A percentile compares a stretch with the other conserved stretches of the same genome.
phyloP scores from a whole-genome alignment of 2,888 invertebrate species.

The Epistrophe eligans region DNA sequence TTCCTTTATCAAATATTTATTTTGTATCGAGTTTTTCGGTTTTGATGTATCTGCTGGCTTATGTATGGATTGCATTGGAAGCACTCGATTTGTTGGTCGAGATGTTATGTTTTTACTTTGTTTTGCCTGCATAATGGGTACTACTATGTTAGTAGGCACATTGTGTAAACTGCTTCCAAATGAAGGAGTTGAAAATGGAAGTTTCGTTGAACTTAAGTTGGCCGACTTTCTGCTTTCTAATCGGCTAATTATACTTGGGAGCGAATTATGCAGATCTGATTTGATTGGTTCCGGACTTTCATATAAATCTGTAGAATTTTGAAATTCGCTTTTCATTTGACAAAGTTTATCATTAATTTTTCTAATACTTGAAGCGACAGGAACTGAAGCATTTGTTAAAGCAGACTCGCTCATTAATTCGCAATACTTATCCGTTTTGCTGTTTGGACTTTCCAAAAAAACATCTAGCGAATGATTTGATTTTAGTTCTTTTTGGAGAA shows the following conservation, averaged over 20 bases:
- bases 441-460: neutral
- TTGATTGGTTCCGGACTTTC: neutral
- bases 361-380: neutral
- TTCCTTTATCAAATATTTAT: slow-evolving; percentile 10
- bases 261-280: neutral
- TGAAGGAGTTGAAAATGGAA: slow-evolving; percentile 84
- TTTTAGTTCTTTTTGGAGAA: slow-evolving; percentile 18
- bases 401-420: neutral
- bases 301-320: neutral
- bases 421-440: neutral
- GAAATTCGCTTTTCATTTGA: neutral
- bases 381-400: neutral
- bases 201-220: slow-evolving; percentile 17
- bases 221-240: neutral
- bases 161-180: slow-evolving; percentile 86
- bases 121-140: slow-evolving; percentile 86
- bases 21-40: slow-evolving; percentile 39
- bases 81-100: slow-evolving; percentile 91
- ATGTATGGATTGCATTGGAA: slow-evolving; percentile 90
- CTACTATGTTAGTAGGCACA: slow-evolving; percentile 89
- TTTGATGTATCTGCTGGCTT: slow-evolving; percentile 80
- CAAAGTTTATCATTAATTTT: neutral
- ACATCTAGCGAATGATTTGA: neutral
- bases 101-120: slow-evolving; percentile 79
- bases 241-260: neutral